Base-by-base conservation (phyloP, 2,888 invertebrate species). In the Dascillus cervinus region DNA sequence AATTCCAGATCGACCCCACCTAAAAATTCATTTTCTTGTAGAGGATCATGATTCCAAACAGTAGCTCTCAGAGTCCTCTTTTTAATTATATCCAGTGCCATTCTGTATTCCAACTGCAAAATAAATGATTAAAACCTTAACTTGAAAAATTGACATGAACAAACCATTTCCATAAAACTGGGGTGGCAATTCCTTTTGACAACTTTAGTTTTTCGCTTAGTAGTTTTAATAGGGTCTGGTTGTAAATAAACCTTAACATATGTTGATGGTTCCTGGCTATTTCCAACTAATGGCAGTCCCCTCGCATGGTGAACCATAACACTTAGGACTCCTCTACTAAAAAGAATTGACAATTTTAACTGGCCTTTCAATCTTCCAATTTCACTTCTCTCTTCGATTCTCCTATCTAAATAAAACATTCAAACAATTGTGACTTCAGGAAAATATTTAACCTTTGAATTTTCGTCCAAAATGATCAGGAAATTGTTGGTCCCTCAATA, bases 131-230 rank as follows among this genome's bases (percentile, higher is more conserved):
- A 32, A 24, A 20, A 21, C 17, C 4, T 3, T n/a, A 12, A 24
- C 8, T 4, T 12, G n/a, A 27, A 35, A 8, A 10, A 19, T 19
- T 20, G 9, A 8, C 5, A 10, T 12, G 11, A 11, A 44, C 56
- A 67, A 65, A 89, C 88, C 85, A 91, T 91, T 73, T 95, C 92
- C 89, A 97, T 96, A 66, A 94, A 97, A 10, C 94, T 92, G 0
- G 97, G 97, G 64, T 95, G 91, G 53, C 89, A 88, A 57, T 88
- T 90, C 46, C 86, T 83, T 51, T 84, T 83, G 1, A 94, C 80
- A 2, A 94, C 88, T 65, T 91, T 88, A 1, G 97, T 97, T 67
- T 98, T 98, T 29, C 92, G 73, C 66, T 98, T 98, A 9, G 96
- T 95, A 45, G 77, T 80, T 66, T 95, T 95, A 32, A 79, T 79